phyloP scores from a whole-genome alignment of 2,797 vertebrate species.

The Rousettus madagascariensis region DNA sequence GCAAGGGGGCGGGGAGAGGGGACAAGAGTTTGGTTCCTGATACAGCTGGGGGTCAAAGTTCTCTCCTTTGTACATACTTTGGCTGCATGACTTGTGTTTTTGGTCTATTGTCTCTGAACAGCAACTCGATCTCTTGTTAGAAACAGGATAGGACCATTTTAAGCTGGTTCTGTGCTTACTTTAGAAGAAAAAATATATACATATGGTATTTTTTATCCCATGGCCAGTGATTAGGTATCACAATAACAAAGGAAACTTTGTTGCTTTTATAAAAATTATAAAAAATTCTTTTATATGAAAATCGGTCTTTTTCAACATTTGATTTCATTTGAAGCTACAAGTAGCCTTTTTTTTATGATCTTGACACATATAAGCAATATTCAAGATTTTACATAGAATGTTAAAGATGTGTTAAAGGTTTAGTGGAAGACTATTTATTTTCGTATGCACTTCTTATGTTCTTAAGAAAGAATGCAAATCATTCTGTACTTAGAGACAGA shows the following conservation, averaged over 20 bases:
- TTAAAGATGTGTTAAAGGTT: conserved; percentile 84
- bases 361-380: conserved; percentile 78
- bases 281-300: conserved; percentile 53
- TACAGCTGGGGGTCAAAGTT: too few species aligned
- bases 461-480: conserved; percentile 85
- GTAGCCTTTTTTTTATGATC: conserved; percentile 59
- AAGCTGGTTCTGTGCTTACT: neutral
- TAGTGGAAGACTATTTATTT: conserved; percentile 85
- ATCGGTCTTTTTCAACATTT: conserved; percentile 45
- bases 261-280: conserved; percentile 48
- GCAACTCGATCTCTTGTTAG: too few species aligned
- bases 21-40: too few species aligned
- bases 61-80: too few species aligned
- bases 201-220: neutral
- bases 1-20: too few species aligned
- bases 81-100: too few species aligned
- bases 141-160: too few species aligned
- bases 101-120: too few species aligned
- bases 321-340: conserved; percentile 62
- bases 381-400: conserved; percentile 83
- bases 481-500: conserved; percentile 83
- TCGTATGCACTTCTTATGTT: conserved; percentile 80
- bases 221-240: neutral
- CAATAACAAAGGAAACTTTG: conserved; percentile 8
- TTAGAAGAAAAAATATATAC: neutral